These are phyloP conservation scores for Lutjanus campechanus DNA, from an alignment of 2,797 vertebrate genomes.

Conservation along the genomic window DNA sequence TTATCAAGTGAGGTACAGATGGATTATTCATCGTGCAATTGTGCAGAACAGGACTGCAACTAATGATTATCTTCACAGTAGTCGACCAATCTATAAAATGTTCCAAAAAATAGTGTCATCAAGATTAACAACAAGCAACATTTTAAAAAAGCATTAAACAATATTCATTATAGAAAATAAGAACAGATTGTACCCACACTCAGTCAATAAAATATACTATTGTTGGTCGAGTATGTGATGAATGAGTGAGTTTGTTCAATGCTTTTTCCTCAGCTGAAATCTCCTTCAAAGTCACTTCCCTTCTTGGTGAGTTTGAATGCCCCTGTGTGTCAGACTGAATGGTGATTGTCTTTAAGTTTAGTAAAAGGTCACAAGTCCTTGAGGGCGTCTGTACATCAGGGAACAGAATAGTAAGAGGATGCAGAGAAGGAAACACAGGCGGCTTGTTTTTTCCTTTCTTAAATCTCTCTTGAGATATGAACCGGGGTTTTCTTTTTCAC, in stretches of 20 bases:
- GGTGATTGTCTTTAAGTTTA: constrained; percentile 69
- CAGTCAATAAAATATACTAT: neutral
- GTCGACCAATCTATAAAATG: too few relatives aligned
- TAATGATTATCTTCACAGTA: too few relatives aligned
- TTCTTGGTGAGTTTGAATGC: constrained; percentile 7
- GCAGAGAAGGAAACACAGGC: constrained; percentile 64
- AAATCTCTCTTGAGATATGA: constrained; percentile 20
- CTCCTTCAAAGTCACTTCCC: constrained; percentile 31
- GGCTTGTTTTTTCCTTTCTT: constrained; percentile 64
- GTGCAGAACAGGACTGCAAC: too few relatives aligned
- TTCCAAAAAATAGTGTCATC: neutral
- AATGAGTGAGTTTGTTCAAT: constrained; percentile 3
- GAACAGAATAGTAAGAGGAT: constrained; percentile 61
- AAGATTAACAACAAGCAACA: too few relatives aligned
- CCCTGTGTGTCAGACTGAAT: constrained; percentile 47
- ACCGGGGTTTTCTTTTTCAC: neutral
- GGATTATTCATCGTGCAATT: too few relatives aligned
- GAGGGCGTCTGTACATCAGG: constrained; percentile 57
- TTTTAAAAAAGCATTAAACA: neutral
- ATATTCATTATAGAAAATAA: neutral
- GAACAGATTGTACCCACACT: neutral
- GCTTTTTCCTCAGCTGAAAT: constrained; percentile 13
- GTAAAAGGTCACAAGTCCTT: constrained; percentile 56
- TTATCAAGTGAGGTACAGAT: too few relatives aligned
- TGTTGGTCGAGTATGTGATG: neutral